Evolutionary conservation across 2,888 invertebrate genomes (phyloP), one percentile per base, ranked within the genome.

Genomic region (Cheilosia vulpina): DNA sequence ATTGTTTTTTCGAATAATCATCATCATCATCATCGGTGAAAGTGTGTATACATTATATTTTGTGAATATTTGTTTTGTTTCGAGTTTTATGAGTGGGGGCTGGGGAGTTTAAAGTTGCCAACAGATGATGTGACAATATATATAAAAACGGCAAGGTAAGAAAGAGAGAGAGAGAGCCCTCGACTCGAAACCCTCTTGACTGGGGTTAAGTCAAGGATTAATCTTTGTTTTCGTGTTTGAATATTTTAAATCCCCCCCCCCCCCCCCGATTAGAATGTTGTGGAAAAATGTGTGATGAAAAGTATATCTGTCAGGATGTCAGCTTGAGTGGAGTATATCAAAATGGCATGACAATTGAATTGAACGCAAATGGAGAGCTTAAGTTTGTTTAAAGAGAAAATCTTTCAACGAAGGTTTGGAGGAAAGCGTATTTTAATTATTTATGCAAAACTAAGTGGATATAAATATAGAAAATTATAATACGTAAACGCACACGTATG

Each of bases 201-300:
- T 47, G 79, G 47, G 84, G 80, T 84, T 80, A 80, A 80, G 84
- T 80, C 50, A 60, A 47, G 60, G 69, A 62, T 69, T 78, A 77
- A 73, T 79, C 47, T 65, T 65, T 60, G 50, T 69, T 63, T 50
- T 71, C 65, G 41, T 65, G 21, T 43, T 17, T 50, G 21, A 21
- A 27, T 57, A 17, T 47, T 24, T 27, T n/a, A n/a, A n/a, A n/a
- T n/a, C n/a, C n/a, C n/a, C 27, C 6, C 27, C 19, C 24, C 45
- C 9, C 38, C 7, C 19, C 9, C n/a, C 24, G 19, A 19, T 47
- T 31, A 31, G 19, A 65, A 52, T 58, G n/a, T 60, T 52, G 65
- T 58, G 34, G 21, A 27, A 69, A 52, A 76, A 58, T 52, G 62
- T 34, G 52, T 34, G 27, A 47, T 31, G 31, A 19, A 53, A 76